Conservation (phyloP, 2,797 vertebrate genomes). For the Nannoperca australis region DNA sequence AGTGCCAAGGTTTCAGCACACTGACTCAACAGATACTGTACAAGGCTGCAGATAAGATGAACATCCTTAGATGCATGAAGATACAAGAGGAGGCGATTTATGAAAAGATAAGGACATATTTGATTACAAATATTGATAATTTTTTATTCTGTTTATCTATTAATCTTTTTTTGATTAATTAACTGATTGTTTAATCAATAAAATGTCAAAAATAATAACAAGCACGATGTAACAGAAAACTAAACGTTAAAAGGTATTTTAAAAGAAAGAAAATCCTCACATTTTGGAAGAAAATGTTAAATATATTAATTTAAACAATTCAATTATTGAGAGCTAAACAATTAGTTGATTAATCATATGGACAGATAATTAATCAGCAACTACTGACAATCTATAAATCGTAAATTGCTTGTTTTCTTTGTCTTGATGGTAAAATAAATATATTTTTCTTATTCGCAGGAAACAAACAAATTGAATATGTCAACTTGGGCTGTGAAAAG, state of each 20-base stretch:
- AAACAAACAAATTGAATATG: background rate
- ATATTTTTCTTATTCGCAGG: background rate
- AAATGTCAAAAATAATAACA: background rate
- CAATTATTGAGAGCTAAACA: background rate
- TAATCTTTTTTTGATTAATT: background rate
- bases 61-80: slow-evolving; percentile 4
- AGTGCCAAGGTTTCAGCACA: slow-evolving; percentile 36
- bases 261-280: background rate
- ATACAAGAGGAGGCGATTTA: background rate
- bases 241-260: no score
- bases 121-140: background rate
- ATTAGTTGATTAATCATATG: background rate
- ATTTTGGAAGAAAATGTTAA: background rate
- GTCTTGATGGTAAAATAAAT: background rate
- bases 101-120: background rate
- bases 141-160: background rate
- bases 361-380: background rate
- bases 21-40: slow-evolving; percentile 35
- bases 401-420: background rate
- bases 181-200: background rate
- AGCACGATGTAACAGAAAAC: background rate
- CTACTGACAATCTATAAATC: background rate
- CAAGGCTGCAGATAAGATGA: slow-evolving; percentile 23
- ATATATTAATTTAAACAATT: background rate
- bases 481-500: background rate